phyloP scores from a whole-genome alignment of 2,797 vertebrate species.

The Dendrocincla fuliginosa region DNA sequence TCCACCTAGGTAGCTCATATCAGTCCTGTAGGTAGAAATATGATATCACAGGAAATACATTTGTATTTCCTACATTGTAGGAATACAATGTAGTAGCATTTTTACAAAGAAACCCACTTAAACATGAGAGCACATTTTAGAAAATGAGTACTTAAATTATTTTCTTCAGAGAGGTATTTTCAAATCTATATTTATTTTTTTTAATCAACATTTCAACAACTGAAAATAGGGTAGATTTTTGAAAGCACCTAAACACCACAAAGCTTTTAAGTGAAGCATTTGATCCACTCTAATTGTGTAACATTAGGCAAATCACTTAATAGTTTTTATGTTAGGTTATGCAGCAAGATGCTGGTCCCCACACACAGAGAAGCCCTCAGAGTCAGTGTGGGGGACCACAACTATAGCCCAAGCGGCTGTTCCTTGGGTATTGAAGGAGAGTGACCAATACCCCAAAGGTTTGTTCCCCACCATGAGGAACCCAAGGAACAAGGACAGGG shows the following conservation, averaged over 20 bases:
- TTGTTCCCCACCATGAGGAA: background rate
- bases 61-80: too few species aligned
- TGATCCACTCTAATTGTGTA: background rate
- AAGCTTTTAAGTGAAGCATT: background rate
- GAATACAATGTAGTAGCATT: background rate
- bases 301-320: background rate
- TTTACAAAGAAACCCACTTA: background rate
- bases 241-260: background rate
- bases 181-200: background rate
- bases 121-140: background rate
- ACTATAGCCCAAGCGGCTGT: background rate
- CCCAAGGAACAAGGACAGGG: too few species aligned
- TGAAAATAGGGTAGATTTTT: background rate
- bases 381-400: fast-evolving
- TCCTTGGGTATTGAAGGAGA: fast-evolving
- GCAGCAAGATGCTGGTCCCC: background rate
- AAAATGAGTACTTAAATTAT: background rate
- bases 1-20: background rate
- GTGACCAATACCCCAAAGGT: fast-evolving
- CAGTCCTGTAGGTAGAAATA: background rate
- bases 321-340: background rate
- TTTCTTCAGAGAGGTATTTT: background rate
- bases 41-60: background rate
- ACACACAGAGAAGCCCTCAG: background rate
- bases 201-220: background rate